Evolutionary conservation across 1,140 invertebrate genomes (phyloP).

Genomic region (Achatina immaculata): DNA sequence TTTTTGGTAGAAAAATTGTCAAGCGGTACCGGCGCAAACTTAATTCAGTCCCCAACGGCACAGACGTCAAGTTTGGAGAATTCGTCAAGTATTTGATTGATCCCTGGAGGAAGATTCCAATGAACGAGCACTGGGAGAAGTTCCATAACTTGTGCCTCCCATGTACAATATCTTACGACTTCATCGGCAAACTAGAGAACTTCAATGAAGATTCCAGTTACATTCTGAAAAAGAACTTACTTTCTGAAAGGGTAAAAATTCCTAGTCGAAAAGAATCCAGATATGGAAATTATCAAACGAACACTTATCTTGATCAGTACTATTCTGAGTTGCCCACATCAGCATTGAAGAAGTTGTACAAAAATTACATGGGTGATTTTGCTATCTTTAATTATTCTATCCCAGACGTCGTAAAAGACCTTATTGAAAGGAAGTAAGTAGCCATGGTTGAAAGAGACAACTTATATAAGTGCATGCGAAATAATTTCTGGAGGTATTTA

Average conservation of each 20-base stretch:
- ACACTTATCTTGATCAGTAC: conserved; percentile 3
- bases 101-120: background rate
- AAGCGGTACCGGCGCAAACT: background rate
- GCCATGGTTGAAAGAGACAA: too few species aligned
- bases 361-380: conserved; percentile 6
- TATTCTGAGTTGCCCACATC: background rate
- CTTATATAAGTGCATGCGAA: background rate
- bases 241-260: conserved; percentile 4
- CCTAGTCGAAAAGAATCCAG: conserved; percentile 25
- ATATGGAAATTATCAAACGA: background rate
- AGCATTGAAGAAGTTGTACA: background rate
- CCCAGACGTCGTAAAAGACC: conserved; percentile 1
- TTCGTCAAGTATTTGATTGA: conserved; percentile 35
- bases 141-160: conserved; percentile 36
- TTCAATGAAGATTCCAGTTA: conserved; percentile 14
- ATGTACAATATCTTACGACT: conserved; percentile 38
- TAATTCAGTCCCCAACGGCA: background rate
- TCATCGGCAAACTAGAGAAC: conserved; percentile 32
- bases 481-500: background rate
- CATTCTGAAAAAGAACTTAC: background rate
- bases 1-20: conserved; percentile 85
- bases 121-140: conserved; percentile 45
- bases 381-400: conserved; percentile 20
- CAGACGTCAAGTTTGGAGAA: conserved; percentile 1
- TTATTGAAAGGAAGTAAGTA: background rate